Evolutionary conservation across 2,888 invertebrate genomes (phyloP).

Genomic region (Harpalus rufipes): DNA sequence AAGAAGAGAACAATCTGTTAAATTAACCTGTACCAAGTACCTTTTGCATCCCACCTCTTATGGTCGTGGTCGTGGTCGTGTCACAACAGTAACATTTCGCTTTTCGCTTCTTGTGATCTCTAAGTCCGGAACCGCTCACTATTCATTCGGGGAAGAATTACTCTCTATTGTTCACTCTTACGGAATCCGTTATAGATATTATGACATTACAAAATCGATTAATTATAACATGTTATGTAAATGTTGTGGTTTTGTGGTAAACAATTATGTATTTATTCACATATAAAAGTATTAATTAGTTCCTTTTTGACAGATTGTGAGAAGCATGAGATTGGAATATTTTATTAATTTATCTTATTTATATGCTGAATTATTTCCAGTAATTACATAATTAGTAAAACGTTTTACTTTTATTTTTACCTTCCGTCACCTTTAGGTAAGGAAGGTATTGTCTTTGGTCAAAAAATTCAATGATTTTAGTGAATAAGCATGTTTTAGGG

Average conservation of each 20-base stretch:
- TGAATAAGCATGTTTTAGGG: no score
- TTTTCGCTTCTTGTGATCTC: not conserved
- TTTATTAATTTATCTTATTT: not conserved
- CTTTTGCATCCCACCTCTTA: constrained; percentile 7
- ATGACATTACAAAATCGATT: not conserved
- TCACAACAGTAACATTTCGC: constrained; percentile 58
- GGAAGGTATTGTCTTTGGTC: no score
- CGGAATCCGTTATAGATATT: not conserved
- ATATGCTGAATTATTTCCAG: not conserved
- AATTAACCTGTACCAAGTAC: constrained; percentile 7
- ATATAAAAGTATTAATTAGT: no score
- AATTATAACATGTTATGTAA: not conserved
- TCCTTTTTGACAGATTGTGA: not conserved
- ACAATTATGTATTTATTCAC: not conserved
- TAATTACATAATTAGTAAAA: not conserved
- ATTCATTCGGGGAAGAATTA: not conserved
- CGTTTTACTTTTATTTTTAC: not conserved
- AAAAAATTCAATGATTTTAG: no score
- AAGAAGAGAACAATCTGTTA: constrained; percentile 31
- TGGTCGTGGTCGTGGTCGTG: constrained; percentile 2
- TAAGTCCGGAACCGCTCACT: constrained; percentile 14
- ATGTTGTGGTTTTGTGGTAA: not conserved
- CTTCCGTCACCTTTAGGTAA: no score
- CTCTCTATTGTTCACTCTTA: not conserved
- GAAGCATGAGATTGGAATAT: not conserved